Base-by-base conservation (phyloP, 2,113 vertebrate species). In the Ctenomys sociabilis region DNA sequence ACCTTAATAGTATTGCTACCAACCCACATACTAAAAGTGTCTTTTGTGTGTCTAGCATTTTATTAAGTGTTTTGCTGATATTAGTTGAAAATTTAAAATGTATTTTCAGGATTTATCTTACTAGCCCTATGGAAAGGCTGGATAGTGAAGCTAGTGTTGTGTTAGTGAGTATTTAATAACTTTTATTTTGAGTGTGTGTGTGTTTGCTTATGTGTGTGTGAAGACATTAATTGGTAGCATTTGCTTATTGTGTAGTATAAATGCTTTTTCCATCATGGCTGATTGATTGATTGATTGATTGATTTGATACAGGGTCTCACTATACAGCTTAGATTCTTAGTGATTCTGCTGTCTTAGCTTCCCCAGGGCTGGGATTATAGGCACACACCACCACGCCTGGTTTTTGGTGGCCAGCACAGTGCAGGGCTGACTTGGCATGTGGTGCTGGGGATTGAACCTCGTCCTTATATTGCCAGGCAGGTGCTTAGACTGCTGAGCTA, bases 81-180 rank as follows among this genome's bases (percentile, higher is more conserved):
- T 32, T 88, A 73, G 89, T 87, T 89, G 40, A 70, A 82, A 89
- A 95, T 81, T 75, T 92, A 70, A 3, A 92, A 72, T n/a, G 22
- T 64, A 64, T 84, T 88, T 81, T 6, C 14, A 63, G 75, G 30
- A 0, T 81, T 81, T 64, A 54, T 32, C 1, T 95, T 94, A 64
- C 28, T 92, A 82, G 12, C 26, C 17, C 24, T 88, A 12, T 78
- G 92, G 61, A 92, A 61, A 86, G 59, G 17, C 28, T 83, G 37
- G 59, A 94, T 72, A 57, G 40, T 80, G 14, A 89, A 52, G 14
- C 54, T 5, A 43, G 5, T 81, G 35, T 63, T 54, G 7, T 93
- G 17, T 93, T 81, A 45, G 43, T 83, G 80, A 85, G n/a, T 64
- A 28, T 73, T 88, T 72, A 59, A 84, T 26, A 68, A 70, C 40